Evolutionary conservation across 2,888 invertebrate genomes (phyloP).

Genomic region (Zootermopsis nevadensis): DNA sequence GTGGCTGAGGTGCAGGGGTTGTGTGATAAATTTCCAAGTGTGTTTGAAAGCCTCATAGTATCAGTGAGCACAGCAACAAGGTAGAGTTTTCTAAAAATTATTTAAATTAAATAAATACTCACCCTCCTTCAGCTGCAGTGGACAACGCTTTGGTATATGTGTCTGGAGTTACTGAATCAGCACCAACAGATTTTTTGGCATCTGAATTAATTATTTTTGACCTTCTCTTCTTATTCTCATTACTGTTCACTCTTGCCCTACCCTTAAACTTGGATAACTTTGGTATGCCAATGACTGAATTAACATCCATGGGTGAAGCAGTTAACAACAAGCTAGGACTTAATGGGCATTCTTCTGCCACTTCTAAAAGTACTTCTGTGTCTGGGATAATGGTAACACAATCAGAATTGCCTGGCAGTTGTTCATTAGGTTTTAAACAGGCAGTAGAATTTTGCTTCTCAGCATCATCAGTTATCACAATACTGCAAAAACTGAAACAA

Average conservation of each 20-base stretch:
- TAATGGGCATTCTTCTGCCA: slow-evolving; percentile 49
- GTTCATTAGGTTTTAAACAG: background rate
- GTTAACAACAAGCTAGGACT: slow-evolving; percentile 53
- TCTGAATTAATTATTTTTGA: slow-evolving; percentile 8
- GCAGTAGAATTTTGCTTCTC: slow-evolving; percentile 4
- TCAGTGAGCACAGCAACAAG: too few species aligned
- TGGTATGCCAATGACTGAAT: slow-evolving; percentile 42
- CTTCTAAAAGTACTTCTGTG: slow-evolving; percentile 45
- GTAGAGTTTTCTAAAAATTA: too few species aligned
- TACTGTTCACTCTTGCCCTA: background rate
- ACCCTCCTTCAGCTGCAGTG: background rate
- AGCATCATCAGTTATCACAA: slow-evolving; percentile 25
- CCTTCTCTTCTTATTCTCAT: slow-evolving; percentile 30
- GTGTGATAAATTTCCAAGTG: too few species aligned
- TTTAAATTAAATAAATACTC: background rate
- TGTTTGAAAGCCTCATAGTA: too few species aligned
- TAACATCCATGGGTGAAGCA: slow-evolving; percentile 50
- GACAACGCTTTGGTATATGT: background rate
- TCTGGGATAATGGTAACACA: slow-evolving; percentile 14
- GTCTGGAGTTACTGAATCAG: background rate
- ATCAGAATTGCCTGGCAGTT: background rate
- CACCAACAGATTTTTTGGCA: background rate
- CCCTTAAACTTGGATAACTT: slow-evolving; percentile 28
- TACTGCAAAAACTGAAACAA: slow-evolving; percentile 35
- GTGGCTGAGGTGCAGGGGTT: too few species aligned